phyloP scores from a whole-genome alignment of 2,113 vertebrate species.

The Barnardius zonarius region DNA sequence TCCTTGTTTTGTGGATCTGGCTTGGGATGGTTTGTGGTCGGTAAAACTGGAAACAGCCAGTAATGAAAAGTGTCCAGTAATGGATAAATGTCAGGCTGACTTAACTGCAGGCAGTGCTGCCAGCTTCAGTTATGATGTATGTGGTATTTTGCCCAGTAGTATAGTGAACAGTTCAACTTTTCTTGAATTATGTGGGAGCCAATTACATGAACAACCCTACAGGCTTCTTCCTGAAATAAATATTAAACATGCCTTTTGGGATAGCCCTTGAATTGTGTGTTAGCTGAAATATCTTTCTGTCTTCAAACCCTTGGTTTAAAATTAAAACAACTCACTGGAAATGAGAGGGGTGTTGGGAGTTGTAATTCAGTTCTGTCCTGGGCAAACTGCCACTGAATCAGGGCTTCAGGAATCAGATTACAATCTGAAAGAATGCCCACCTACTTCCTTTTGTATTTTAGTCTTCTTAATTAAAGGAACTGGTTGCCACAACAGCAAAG shows the following conservation, averaged over 20 bases:
- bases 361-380: slow-evolving; percentile 32
- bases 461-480: slow-evolving; percentile 22
- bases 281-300: slow-evolving; percentile 9
- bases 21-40: neutral
- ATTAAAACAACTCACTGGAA: slow-evolving; percentile 29
- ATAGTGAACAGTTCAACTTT: neutral
- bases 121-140: neutral
- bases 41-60: neutral
- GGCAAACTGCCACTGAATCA: slow-evolving; percentile 36
- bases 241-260: neutral
- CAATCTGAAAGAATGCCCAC: neutral
- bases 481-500: neutral
- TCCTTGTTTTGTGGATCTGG: neutral
- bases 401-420: slow-evolving; percentile 31
- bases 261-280: neutral
- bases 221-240: neutral
- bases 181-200: neutral
- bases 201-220: neutral
- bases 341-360: neutral
- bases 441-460: slow-evolving; percentile 22
- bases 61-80: neutral
- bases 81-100: neutral
- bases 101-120: neutral
- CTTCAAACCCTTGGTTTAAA: slow-evolving; percentile 18
- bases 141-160: neutral